Evolutionary conservation across 2,797 vertebrate species (phyloP).

Genomic region (Anomalospiza imberbis): DNA sequence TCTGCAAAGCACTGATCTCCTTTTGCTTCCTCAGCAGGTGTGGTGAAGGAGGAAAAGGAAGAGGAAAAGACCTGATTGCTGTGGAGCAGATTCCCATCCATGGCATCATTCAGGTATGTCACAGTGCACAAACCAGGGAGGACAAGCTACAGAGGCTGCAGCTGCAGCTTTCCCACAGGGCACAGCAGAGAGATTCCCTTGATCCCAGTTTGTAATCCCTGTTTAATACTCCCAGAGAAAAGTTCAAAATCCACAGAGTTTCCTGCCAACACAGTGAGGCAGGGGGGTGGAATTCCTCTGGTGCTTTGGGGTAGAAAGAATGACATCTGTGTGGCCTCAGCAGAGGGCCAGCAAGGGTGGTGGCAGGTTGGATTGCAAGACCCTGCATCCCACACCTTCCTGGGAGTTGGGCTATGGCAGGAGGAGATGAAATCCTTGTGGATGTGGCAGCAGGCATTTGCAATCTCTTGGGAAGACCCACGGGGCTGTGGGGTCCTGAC

Average conservation of each 20-base stretch:
- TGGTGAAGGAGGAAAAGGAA: background rate
- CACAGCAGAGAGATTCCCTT: background rate
- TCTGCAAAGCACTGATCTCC: background rate
- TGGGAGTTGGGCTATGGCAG: fast-evolving
- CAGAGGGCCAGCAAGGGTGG: background rate
- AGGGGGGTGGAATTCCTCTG: background rate
- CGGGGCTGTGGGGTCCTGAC: fast-evolving
- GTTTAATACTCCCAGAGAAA: background rate
- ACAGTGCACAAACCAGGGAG: background rate
- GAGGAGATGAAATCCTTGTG: background rate
- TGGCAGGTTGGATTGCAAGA: background rate
- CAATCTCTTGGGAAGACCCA: too few species aligned
- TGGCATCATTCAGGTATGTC: fast-evolving
- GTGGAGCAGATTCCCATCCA: background rate
- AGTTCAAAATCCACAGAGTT: conserved; percentile 18
- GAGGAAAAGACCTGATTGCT: background rate
- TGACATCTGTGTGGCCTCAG: background rate
- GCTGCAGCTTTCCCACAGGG: background rate
- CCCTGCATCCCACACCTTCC: background rate
- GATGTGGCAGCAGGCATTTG: background rate
- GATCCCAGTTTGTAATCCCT: background rate
- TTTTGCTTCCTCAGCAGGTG: background rate
- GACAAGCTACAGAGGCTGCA: background rate
- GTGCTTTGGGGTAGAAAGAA: conserved; percentile 15
- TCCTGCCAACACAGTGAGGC: background rate